These are phyloP conservation scores for Eudasyphora cyanicolor DNA, from an alignment of 2,888 invertebrate genomes.

Conservation along the genomic window DNA sequence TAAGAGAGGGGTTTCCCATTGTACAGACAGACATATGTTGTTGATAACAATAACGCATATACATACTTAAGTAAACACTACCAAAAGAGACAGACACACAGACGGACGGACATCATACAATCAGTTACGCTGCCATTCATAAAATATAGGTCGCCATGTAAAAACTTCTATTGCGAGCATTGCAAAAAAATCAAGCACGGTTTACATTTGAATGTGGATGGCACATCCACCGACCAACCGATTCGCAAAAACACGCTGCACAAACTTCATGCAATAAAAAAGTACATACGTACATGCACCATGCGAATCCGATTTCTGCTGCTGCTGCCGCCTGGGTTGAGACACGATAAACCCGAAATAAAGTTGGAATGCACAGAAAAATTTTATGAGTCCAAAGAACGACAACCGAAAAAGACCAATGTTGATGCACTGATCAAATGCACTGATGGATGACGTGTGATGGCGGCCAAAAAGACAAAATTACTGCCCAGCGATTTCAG, in stretches of 20 bases:
- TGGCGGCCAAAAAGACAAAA: conserved; percentile 14
- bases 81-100: conserved; percentile 19
- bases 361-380: background rate
- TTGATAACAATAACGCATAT: conserved; percentile 32
- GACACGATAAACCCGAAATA: background rate
- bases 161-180: conserved; percentile 38
- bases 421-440: background rate
- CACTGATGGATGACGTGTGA: conserved; percentile 13
- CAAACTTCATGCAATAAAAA: conserved; percentile 44
- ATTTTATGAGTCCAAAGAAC: conserved; percentile 29
- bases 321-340: conserved; percentile 2
- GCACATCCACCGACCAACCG: background rate
- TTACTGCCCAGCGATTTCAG: too few relatives aligned
- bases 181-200: conserved; percentile 10
- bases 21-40: background rate
- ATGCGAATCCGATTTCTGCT: conserved; percentile 5
- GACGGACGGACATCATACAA: background rate
- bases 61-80: conserved; percentile 11
- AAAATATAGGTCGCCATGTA: conserved; percentile 63
- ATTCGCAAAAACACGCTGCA: background rate
- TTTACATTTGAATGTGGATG: conserved; percentile 51
- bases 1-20: background rate
- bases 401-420: background rate
- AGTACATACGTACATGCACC: conserved; percentile 4
- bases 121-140: conserved; percentile 25